phyloP scores from a whole-genome alignment of 1,140 invertebrate species.

The Drosophila nigromelanica region DNA sequence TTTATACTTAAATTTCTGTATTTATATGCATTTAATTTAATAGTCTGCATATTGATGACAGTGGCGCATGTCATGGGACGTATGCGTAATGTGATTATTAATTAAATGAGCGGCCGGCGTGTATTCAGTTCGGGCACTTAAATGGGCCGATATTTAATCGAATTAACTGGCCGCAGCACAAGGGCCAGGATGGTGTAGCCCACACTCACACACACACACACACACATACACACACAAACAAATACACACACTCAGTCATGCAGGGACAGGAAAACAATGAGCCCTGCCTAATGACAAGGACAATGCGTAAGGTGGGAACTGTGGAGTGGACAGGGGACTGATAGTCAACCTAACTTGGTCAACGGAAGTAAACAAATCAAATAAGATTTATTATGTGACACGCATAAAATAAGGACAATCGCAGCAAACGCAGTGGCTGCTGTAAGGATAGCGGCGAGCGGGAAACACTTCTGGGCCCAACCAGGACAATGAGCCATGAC shows the following conservation, averaged over 20 bases:
- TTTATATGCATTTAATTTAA: slow-evolving; percentile 19
- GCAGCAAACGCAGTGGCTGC: slow-evolving; percentile 9
- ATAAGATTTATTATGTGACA: slow-evolving; percentile 83
- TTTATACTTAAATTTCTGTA: neutral
- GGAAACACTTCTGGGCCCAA: neutral
- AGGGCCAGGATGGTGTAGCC: slow-evolving; percentile 27
- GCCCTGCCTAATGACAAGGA: slow-evolving; percentile 58
- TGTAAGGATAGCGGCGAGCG: neutral
- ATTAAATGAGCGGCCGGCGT: slow-evolving; percentile 61
- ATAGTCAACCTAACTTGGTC: slow-evolving; percentile 22
- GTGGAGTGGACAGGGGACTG: neutral
- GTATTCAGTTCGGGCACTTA: slow-evolving; percentile 38
- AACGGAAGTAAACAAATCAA: slow-evolving; percentile 78
- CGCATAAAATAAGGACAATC: slow-evolving; percentile 73
- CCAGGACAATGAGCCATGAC: slow-evolving; percentile 54
- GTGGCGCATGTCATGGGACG: slow-evolving; percentile 53
- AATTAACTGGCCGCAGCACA: slow-evolving; percentile 48
- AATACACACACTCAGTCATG: neutral
- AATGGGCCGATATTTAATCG: slow-evolving; percentile 67
- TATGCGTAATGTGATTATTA: slow-evolving; percentile 81
- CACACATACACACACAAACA: neutral
- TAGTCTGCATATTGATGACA: slow-evolving; percentile 17
- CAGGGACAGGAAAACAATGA: slow-evolving; percentile 58
- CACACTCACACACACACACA: slow-evolving; percentile 11
- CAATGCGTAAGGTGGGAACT: slow-evolving; percentile 37